Evolutionary conservation across 1,140 invertebrate genomes (phyloP).

Genomic region (Lanistes nyassanus): DNA sequence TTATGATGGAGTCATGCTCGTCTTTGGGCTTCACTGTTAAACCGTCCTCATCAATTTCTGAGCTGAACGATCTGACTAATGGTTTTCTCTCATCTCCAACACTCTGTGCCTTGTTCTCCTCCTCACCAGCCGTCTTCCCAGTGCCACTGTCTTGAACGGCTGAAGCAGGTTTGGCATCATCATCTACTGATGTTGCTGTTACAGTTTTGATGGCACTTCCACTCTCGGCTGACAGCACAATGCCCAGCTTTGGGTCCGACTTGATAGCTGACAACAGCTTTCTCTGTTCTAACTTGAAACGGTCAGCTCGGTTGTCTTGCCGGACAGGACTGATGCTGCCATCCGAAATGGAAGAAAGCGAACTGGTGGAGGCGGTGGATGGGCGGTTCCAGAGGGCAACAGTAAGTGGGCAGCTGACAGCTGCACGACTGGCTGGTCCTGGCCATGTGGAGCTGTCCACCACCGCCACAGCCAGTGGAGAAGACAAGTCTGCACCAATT

Average conservation of each 20-base stretch:
- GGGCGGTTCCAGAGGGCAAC: conserved; percentile 27
- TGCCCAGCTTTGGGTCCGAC: conserved; percentile 28
- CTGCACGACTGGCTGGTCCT: not conserved
- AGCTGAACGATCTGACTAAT: conserved; percentile 11
- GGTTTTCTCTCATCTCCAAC: conserved; percentile 1
- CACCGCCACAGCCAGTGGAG: not conserved
- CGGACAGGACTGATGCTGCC: conserved; percentile 14
- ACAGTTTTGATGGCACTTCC: too few relatives aligned
- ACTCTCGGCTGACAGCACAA: not conserved
- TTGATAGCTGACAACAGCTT: conserved; percentile 36
- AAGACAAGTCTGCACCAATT: not conserved
- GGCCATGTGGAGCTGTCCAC: conserved; percentile 19
- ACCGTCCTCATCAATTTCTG: not conserved
- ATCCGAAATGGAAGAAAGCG: not conserved
- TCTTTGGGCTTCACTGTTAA: too few relatives aligned
- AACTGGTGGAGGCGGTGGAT: conserved; percentile 15
- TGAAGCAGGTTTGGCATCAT: not conserved
- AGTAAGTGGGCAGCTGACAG: conserved; percentile 25
- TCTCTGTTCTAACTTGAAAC: conserved; percentile 33
- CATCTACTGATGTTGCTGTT: not conserved
- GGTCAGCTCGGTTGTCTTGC: conserved; percentile 26
- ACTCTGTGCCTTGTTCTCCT: not conserved
- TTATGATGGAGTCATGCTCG: too few relatives aligned
- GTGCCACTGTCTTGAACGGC: not conserved
- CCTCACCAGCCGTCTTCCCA: not conserved